Evolutionary conservation across 2,113 vertebrate species (phyloP), one percentile per base, ranked within the genome.

Genomic region (Oophaga pumilio): DNA sequence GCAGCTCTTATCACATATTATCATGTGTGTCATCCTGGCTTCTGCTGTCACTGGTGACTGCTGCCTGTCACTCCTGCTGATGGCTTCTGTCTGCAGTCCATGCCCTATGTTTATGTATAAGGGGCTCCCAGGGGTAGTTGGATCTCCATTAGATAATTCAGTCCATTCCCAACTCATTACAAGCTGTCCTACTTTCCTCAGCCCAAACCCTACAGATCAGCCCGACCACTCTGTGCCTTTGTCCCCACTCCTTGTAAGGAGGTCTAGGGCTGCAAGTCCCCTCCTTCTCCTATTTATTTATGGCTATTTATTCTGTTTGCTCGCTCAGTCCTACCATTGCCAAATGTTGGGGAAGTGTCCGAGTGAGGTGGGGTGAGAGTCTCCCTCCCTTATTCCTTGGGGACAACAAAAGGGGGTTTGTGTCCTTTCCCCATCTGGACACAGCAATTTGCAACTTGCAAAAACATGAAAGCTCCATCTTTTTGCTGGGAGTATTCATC

Each of bases 381-480:
- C n/a, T 1, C 71, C 87, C 87, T 85, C 88, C 85, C 69, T 43
- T 74, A 18, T 28, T 22, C 83, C 91, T 84, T 22, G 68, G 53
- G 14, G 86, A 69, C 86, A 84, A 90, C 92, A 93, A 94, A 59
- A 91, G 88, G 87, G 76, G 84, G 87, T 90, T 94, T 92, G 92
- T 92, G 89, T 89, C 90, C 88, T 92, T 87, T 80, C 50, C 89
- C 90, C 92, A 89, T 93, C 91, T 89, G 87, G 93, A 93, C 92
- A 92, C 93, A 93, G 90, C 90, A 91, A 93, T 93, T 91, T 91
- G 92, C 90, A 89, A 91, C 90, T 90, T 92, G 92, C 89, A 91
- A 90, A 43, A 91, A 90, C 91, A 79, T 57, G 84, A 91, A 91
- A 93, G 89, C 89, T 90, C 90, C 90, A 60, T 89, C 87, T 91